phyloP scores from a whole-genome alignment of 2,888 invertebrate genomes.

The Trilocha varians region DNA sequence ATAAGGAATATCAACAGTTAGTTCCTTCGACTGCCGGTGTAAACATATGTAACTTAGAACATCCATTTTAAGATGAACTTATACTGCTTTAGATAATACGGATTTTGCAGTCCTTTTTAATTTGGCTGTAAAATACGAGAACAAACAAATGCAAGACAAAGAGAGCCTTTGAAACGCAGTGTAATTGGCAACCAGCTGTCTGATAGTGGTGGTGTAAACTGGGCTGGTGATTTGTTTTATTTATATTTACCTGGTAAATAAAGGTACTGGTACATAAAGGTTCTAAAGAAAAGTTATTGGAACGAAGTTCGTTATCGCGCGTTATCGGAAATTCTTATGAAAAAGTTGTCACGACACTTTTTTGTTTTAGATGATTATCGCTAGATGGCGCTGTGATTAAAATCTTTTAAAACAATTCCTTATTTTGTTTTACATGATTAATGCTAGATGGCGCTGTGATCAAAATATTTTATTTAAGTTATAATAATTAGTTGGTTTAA shows the following conservation, averaged over 20 bases:
- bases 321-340: no score
- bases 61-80: background rate
- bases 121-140: background rate
- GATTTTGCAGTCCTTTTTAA: background rate
- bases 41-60: background rate
- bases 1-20: background rate
- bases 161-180: constrained; percentile 6
- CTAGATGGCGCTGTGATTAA: no score
- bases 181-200: constrained; percentile 4
- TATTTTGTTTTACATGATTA: no score
- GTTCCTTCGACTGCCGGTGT: background rate
- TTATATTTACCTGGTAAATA: background rate
- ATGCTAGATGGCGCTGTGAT: no score
- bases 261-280: no score
- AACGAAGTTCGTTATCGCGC: no score
- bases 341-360: no score
- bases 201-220: constrained; percentile 1
- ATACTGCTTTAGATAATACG: background rate
- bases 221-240: background rate
- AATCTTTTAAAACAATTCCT: no score
- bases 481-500: no score
- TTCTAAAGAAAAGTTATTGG: no score
- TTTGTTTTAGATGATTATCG: no score
- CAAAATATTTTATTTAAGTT: no score
- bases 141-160: constrained; percentile 4